Base-by-base conservation (phyloP, 2,888 invertebrate genomes). In the Carterocephalus palaemon region DNA sequence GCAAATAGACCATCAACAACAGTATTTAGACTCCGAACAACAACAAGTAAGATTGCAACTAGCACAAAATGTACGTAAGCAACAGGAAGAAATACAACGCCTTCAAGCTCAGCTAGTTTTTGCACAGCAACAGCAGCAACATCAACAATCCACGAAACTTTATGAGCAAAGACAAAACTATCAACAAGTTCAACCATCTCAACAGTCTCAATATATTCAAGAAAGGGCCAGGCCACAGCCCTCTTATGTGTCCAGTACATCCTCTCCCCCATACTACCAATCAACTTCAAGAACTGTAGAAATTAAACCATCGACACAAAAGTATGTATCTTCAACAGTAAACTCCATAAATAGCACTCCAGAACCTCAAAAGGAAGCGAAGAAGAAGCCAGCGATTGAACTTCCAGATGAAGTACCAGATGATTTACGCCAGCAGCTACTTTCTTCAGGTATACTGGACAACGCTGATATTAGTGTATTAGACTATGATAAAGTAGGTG, bases 391-490 rank as follows among this genome's bases (percentile, higher is more conserved):
- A 23, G 38, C 72, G 1, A 70, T 89, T 47, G 88, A 90, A 54
- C 78, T 96, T 28, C 96, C 96, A 6, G 95, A 95, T 60, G 95
- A 96, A 84, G 95, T 95, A 3, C 96, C 96, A 2, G 95, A 95
- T 54, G 95, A 96, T 59, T 87, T 96, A 31, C 89, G 95, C 24
- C 90, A 94, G 66, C 95, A 96, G 62, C 79, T 96, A 3, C 76
- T 95, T 31, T 92, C 93, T 34, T 95, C 95, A 0, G 96, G 96
- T 23, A 95, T 96, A 58, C 81, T 96, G 42, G 93, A 93, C 56
- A 94, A 95, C 64, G 95, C 95, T 29, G 94, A 95, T 59, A 95
- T 96, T 48, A 95, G 95, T 55, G 90, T 96, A 33, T 78, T 95
- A 47, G 95, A 95, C 76, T 95, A 95, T 60, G 95, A 95, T 63